Percentiles rank a stretch among this genome's conserved stretches.
These are phyloP conservation scores for Acholoe squamosa DNA, from an alignment of 2,888 invertebrate genomes.

Conservation along the genomic window DNA sequence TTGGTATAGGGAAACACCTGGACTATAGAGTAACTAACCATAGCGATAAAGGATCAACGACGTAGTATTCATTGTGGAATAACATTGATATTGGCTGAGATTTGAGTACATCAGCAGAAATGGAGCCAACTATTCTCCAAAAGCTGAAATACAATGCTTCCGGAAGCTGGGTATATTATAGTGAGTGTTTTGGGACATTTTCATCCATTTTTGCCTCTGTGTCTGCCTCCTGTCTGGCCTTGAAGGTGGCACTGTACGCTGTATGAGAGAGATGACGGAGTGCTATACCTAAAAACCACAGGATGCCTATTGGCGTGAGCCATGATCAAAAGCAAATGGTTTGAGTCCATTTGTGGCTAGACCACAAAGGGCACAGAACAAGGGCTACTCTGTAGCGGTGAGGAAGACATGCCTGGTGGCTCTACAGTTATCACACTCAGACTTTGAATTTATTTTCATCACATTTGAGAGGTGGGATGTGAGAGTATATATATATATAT, in stretches of 20 bases:
- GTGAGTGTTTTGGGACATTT: neutral
- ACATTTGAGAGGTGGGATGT: neutral
- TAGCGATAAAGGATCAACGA: neutral
- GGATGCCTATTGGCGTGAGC: conserved; percentile 15
- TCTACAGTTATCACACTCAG: neutral
- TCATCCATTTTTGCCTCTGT: no score
- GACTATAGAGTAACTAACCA: neutral
- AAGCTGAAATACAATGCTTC: neutral
- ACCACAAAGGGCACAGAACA: neutral
- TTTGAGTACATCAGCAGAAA: no score
- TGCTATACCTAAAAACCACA: neutral
- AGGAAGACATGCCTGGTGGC: neutral
- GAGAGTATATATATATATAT: neutral
- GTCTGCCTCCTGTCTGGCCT: neutral
- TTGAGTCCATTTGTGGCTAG: conserved; percentile 1
- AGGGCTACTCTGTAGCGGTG: neutral
- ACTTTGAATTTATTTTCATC: neutral
- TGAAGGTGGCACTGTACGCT: neutral
- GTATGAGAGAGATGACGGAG: neutral
- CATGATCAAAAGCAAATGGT: conserved; percentile 21
- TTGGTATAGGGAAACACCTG: no score
- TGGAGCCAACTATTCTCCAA: neutral
- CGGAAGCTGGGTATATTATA: neutral
- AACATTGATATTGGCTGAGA: neutral
- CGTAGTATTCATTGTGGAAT: neutral